A percentile compares a stretch with the other conserved stretches of the same genome.
Conservation (phyloP, 2,888 invertebrate species). For the Villa cingulata region DNA sequence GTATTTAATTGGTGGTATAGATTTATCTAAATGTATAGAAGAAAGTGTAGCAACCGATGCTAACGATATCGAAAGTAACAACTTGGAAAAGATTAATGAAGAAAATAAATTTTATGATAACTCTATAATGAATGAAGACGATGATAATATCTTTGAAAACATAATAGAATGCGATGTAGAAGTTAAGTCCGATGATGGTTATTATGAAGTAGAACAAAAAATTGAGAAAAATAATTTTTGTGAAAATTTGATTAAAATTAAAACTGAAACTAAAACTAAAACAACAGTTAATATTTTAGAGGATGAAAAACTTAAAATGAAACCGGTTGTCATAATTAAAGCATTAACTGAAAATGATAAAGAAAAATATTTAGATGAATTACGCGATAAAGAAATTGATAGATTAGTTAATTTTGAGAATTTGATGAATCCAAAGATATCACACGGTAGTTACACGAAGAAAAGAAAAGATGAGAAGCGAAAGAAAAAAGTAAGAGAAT, state of each 20-base stretch:
- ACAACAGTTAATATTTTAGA: not conserved
- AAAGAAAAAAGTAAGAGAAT: slow-evolving; percentile 9
- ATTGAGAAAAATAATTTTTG: not conserved
- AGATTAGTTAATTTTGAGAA: slow-evolving; percentile 26
- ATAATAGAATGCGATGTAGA: no score
- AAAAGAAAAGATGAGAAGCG: slow-evolving; percentile 4
- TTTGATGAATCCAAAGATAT: slow-evolving; percentile 18
- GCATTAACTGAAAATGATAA: slow-evolving; percentile 8
- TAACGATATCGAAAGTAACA: not conserved
- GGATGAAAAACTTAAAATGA: slow-evolving; percentile 1
- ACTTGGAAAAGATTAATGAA: no score
- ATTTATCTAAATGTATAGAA: not conserved
- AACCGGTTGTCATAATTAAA: slow-evolving; percentile 1
- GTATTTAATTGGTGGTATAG: not conserved
- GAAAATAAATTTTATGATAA: no score
- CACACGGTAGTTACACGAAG: slow-evolving; percentile 8
- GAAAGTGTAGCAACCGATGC: not conserved
- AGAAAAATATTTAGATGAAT: slow-evolving; percentile 17
- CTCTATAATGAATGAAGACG: not conserved
- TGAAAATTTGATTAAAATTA: no score
- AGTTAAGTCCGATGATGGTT: not conserved
- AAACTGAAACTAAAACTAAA: no score
- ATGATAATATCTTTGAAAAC: not conserved
- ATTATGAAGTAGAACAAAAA: no score
- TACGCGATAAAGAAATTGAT: slow-evolving; percentile 27